These are phyloP conservation scores for Pantherophis alleghaniensis DNA, from an alignment of 2,797 vertebrate genomes.

Conservation along the genomic window DNA sequence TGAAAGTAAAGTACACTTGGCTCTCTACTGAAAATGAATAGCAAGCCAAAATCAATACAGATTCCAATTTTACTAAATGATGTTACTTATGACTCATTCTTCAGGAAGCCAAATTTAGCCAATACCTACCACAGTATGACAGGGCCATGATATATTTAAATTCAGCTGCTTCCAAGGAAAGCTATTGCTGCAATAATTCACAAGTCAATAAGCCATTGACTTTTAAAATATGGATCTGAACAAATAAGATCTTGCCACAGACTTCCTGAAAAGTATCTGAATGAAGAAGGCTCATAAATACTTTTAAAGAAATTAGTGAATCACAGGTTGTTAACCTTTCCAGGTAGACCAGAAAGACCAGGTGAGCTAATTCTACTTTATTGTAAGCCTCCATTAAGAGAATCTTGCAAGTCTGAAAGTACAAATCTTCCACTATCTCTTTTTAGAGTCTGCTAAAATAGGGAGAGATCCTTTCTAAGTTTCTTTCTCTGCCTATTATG, in stretches of 20 bases:
- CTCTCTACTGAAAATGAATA: slow-evolving; percentile 29
- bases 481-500: neutral
- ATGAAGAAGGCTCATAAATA: slow-evolving; percentile 36
- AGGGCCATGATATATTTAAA: slow-evolving; percentile 45
- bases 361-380: neutral
- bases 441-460: neutral
- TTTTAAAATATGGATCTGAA: slow-evolving; percentile 49
- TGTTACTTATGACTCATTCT: slow-evolving; percentile 44
- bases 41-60: slow-evolving; percentile 61
- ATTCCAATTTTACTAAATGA: slow-evolving; percentile 52
- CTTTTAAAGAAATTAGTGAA: slow-evolving; percentile 47
- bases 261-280: slow-evolving; percentile 40
- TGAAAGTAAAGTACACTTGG: slow-evolving; percentile 55
- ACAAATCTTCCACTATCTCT: neutral
- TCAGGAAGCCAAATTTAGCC: slow-evolving; percentile 47
- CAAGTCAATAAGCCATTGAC: slow-evolving; percentile 55
- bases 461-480: neutral
- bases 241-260: slow-evolving; percentile 51
- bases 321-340: slow-evolving; percentile 25
- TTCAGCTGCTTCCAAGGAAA: slow-evolving; percentile 29
- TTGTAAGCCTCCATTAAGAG: neutral
- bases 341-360: neutral
- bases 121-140: slow-evolving; percentile 12
- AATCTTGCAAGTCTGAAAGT: neutral
- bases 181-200: slow-evolving; percentile 45